Evolutionary conservation across 2,888 invertebrate genomes (phyloP).

Genomic region (Spisula subtruncata): DNA sequence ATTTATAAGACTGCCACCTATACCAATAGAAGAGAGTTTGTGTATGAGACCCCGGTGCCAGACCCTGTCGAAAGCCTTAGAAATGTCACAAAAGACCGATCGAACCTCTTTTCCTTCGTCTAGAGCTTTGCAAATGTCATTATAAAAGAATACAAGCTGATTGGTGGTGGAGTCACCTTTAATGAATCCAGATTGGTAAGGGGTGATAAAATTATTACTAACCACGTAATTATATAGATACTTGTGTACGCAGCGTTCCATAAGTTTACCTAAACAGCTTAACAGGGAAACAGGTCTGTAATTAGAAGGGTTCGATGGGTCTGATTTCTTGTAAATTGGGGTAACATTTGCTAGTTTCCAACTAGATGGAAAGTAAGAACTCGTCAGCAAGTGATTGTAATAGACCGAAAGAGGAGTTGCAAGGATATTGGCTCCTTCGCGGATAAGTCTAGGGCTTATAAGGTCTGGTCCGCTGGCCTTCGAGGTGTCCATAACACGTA

Average conservation of each 20-base stretch:
- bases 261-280: conserved; percentile 23
- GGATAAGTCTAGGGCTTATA: conserved; percentile 20
- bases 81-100: too few relatives aligned
- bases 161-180: too few relatives aligned
- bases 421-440: neutral
- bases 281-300: conserved; percentile 43
- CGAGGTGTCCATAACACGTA: neutral
- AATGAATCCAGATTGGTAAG: neutral
- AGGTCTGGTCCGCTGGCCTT: conserved; percentile 19
- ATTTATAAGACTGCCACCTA: too few relatives aligned
- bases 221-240: neutral
- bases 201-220: neutral
- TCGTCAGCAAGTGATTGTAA: neutral
- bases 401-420: conserved; percentile 10
- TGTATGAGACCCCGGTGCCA: too few relatives aligned
- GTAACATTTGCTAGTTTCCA: conserved; percentile 45
- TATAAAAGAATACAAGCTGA: too few relatives aligned
- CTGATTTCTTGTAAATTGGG: conserved; percentile 39
- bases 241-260: conserved; percentile 45
- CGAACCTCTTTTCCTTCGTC: too few relatives aligned
- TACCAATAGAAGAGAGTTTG: too few relatives aligned
- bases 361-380: neutral
- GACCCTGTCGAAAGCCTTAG: too few relatives aligned
- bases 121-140: too few relatives aligned
- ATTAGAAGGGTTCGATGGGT: conserved; percentile 1